phyloP scores from a whole-genome alignment of 2,797 vertebrate genomes.

The Coreius guichenoti region DNA sequence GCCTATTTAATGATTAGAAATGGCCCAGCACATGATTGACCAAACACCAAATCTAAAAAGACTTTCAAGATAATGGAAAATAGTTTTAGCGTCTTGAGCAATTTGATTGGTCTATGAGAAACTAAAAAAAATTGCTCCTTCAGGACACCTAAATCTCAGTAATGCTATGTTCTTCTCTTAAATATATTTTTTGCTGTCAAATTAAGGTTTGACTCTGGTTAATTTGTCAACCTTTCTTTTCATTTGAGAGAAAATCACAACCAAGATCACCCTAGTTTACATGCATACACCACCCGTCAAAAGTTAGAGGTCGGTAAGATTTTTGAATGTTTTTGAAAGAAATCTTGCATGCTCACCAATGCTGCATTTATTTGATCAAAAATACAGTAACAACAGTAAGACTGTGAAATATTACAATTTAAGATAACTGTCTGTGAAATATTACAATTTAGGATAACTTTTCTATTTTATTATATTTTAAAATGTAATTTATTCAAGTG shows the following conservation, averaged over 20 bases:
- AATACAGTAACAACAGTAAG: not conserved
- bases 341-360: not conserved
- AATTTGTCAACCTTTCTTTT: constrained; percentile 8
- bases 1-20: constrained; percentile 28
- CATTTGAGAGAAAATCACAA: not conserved
- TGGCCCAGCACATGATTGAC: not conserved
- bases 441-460: not conserved
- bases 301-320: not conserved
- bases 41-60: not conserved
- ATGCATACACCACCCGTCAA: too few species aligned
- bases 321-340: not conserved
- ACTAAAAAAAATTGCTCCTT: not conserved
- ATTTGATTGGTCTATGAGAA: not conserved
- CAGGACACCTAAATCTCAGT: not conserved
- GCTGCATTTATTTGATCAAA: not conserved
- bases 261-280: not conserved
- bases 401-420: not conserved
- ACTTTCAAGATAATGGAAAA: not conserved
- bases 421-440: not conserved
- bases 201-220: not conserved
- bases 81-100: not conserved
- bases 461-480: not conserved
- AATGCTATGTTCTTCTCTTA: not conserved
- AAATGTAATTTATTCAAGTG: not conserved
- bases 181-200: not conserved